Base-by-base conservation (phyloP, 1,140 invertebrate species). In the Batillaria attramentaria region DNA sequence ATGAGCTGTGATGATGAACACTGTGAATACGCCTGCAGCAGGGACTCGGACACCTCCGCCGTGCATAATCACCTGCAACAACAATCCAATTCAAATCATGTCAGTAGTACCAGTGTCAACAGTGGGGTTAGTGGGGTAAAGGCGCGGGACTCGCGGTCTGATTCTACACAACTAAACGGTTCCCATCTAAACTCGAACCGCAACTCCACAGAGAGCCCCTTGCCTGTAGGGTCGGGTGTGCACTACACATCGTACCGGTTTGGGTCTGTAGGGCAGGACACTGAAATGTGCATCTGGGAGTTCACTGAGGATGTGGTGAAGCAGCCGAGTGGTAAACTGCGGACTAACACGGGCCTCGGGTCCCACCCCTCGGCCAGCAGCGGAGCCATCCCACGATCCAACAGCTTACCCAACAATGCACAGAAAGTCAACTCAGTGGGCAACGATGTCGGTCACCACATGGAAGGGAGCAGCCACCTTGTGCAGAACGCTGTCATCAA, bases 191-290 rank as follows among this genome's bases (percentile, higher is more conserved):
- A 70, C 35, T 75, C 82, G 33, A 83, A 85, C 42, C 74, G 77
- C 41, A 81, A 84, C 77, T 83, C 79, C 35, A 66, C 73, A 31
- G 83, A 31, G 75, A 69, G 78, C 65, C 72, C 46, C 72, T 76
- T 31, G 16, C 73, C 35, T 41, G 46, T 70, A 41, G 37, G n/a
- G 6, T 24, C 73, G 10, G 46, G 42, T 69, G 46, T 81, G 75
- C 76, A 78, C 73, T 84, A 84, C 46, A 87, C 85, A 65, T 88
- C 88, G 37, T 98, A 98, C 90, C 93, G 97, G 78, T 93, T 99
- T 80, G 97, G 97, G n/a, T 97, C 97, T 80, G 97, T 99, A 1
- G 98, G 98, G 28, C 98, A 99, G 91, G 98, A 99, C 91, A 99
- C 98, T 37, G 96, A 98, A 90, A 91, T 99, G 65, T 99, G 98